These are phyloP conservation scores for Limnephilus auricula DNA, from an alignment of 2,888 invertebrate species.

Conservation along the genomic window DNA sequence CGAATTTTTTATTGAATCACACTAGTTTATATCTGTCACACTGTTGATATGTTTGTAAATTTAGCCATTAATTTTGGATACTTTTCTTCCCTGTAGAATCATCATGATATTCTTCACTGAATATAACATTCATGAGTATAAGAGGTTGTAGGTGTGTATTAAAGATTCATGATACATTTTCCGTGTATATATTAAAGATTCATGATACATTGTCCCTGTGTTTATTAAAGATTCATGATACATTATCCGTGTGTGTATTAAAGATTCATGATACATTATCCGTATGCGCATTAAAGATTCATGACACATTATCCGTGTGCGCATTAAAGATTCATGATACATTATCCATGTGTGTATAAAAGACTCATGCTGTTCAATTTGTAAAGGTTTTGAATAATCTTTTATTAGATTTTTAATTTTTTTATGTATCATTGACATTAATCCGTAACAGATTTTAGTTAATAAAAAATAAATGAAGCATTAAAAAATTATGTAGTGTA, in stretches of 20 bases:
- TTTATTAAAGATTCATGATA: not conserved
- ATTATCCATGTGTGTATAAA: not conserved
- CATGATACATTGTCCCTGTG: not conserved
- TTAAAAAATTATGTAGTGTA: no score
- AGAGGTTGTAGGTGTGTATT: no score
- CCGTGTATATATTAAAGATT: not conserved
- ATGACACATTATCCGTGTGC: not conserved
- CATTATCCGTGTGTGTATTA: not conserved
- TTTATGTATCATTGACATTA: not conserved
- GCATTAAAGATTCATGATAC: not conserved
- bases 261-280: not conserved
- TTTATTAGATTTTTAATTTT: not conserved
- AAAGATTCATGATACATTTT: not conserved
- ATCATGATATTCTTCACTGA: not conserved
- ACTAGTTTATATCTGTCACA: constrained; percentile 7
- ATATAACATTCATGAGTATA: not conserved
- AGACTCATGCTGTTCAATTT: not conserved
- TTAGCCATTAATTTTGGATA: not conserved
- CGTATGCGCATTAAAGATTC: not conserved
- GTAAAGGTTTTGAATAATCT: not conserved
- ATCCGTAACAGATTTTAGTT: not conserved
- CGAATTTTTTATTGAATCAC: not conserved
- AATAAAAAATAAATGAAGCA: no score
- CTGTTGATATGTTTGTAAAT: not conserved
- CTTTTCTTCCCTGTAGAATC: not conserved